Evolutionary conservation across 2,113 vertebrate genomes (phyloP), one percentile per base, ranked within the genome.

Genomic region (Emberiza fucata): DNA sequence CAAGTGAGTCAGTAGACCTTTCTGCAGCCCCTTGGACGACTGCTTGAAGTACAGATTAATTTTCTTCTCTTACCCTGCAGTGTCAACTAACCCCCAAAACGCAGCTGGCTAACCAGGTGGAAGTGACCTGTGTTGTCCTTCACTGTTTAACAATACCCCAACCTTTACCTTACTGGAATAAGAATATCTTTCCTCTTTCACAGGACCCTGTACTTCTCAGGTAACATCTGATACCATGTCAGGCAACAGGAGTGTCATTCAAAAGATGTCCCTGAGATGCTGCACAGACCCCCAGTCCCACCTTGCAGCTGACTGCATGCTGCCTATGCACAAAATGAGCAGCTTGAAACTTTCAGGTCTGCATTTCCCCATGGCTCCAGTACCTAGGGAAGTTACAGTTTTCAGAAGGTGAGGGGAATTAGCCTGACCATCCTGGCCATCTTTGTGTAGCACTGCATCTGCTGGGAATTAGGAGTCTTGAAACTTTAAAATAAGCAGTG

Each of bases 231-330:
- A 35, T 59, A 14, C 31, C 2, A 2, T 2, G 5, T 61, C 27
- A 60, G 61, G 31, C 57, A 39, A 16, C 25, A 3, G 47, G 25
- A 68, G 33, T 11, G 21, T n/a, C 9, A 10, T 22, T 6, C 1
- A 6, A 65, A 60, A 25, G 29, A 35, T 3, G 2, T 40, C 47
- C 0, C 0, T 25, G n/a, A 51, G 24, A 14, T 0, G 0, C 39
- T 23, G 63, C 12, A 4, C 2, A 15, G 29, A 28, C 10, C 24
- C 37, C 23, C 6, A 18, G 40, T 40, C 50, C 48, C 12, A n/a
- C 57, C 39, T 37, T 8, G 23, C 54, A 45, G n/a, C n/a, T 12
- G 18, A 17, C 64, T 22, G 12, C 2, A 0, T 14, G 2, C 14
- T 80, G 48, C 33, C 24, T 11, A 16, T 0, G 2, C 22, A 9